Percentiles rank a stretch among this genome's conserved stretches.
phyloP scores from a whole-genome alignment of 2,888 invertebrate species.

The Cephus runcator region DNA sequence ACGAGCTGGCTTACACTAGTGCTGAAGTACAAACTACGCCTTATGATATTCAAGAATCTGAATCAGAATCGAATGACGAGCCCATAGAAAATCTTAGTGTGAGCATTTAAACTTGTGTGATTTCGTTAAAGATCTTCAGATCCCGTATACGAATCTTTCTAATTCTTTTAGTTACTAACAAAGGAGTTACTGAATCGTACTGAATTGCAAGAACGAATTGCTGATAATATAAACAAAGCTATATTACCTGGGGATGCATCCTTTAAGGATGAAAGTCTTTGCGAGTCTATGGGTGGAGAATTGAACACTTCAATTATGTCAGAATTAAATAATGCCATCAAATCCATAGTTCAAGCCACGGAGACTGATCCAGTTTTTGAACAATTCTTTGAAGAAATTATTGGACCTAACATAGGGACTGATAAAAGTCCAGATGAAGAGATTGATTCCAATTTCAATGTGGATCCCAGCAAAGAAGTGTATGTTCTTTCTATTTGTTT shows the following conservation, averaged over 20 bases:
- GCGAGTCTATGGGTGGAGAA: slow-evolving; percentile 42
- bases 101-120: slow-evolving; percentile 24
- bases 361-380: slow-evolving; percentile 69
- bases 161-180: slow-evolving; percentile 58
- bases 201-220: slow-evolving; percentile 69
- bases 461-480: slow-evolving; percentile 3
- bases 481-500: background rate
- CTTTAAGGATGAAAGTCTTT: slow-evolving; percentile 40
- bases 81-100: slow-evolving; percentile 60
- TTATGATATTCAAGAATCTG: slow-evolving; percentile 49
- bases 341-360: slow-evolving; percentile 67
- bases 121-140: background rate
- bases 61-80: slow-evolving; percentile 47
- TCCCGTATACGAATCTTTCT: background rate
- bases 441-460: slow-evolving; percentile 25
- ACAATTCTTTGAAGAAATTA: slow-evolving; percentile 65
- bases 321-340: slow-evolving; percentile 66
- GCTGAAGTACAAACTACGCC: slow-evolving; percentile 57
- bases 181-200: slow-evolving; percentile 66
- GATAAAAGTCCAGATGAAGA: slow-evolving; percentile 56
- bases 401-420: slow-evolving; percentile 52
- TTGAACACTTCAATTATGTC: slow-evolving; percentile 54
- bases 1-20: slow-evolving; percentile 51
- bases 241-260: slow-evolving; percentile 50
- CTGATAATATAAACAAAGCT: slow-evolving; percentile 68